Evolutionary conservation across 1,140 invertebrate species (phyloP).

Genomic region (Lucilia cuprina): DNA sequence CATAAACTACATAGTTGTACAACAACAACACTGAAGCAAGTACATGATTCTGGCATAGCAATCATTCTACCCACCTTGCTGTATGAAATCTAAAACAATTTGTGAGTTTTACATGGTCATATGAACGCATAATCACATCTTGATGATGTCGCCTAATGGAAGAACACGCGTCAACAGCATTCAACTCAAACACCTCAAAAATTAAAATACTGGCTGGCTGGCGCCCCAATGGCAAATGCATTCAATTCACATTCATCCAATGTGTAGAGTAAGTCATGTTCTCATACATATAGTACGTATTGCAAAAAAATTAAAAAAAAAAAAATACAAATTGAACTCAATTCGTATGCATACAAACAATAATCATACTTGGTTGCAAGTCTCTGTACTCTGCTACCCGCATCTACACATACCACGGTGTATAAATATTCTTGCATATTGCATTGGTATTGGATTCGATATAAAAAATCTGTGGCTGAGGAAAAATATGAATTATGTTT

Average conservation of each 20-base stretch:
- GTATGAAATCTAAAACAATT: neutral
- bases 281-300: neutral
- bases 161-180: slow-evolving; percentile 24
- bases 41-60: no score
- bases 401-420: no score
- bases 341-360: no score
- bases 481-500: no score
- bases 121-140: slow-evolving; percentile 7
- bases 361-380: no score
- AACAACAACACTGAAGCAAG: no score
- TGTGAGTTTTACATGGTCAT: neutral
- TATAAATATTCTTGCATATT: no score
- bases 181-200: slow-evolving; percentile 26
- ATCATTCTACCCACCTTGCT: no score
- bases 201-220: slow-evolving; percentile 5
- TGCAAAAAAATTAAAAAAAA: neutral
- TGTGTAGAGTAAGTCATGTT: neutral
- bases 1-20: no score
- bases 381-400: no score
- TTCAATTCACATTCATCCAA: neutral
- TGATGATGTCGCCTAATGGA: neutral
- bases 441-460: no score
- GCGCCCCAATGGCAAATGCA: slow-evolving; percentile 19
- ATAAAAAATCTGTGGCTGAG: no score
- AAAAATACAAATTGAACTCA: neutral